These are phyloP conservation scores for Branchinecta lindahli DNA, from an alignment of 1,140 invertebrate genomes.

Conservation along the genomic window DNA sequence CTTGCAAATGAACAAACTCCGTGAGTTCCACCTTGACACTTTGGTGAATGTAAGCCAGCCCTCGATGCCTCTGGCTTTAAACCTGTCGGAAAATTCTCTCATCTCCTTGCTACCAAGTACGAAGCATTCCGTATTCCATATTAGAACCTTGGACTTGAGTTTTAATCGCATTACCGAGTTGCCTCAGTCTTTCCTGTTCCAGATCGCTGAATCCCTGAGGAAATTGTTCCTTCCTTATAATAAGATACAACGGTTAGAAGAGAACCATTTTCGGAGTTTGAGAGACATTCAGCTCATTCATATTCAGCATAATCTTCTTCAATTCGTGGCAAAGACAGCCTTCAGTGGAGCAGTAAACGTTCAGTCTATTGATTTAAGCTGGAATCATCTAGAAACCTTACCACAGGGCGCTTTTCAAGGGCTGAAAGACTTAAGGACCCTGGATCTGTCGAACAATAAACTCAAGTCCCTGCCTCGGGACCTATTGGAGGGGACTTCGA, in stretches of 20 bases:
- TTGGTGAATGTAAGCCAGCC: conserved; percentile 47
- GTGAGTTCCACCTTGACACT: conserved; percentile 44
- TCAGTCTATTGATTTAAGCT: conserved; percentile 59
- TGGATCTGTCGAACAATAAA: conserved; percentile 58
- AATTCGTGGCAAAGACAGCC: conserved; percentile 47
- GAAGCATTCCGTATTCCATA: conserved; percentile 32
- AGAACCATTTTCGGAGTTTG: conserved; percentile 47
- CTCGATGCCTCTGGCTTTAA: conserved; percentile 43
- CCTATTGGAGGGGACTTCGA: conserved; percentile 54
- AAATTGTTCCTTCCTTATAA: conserved; percentile 57
- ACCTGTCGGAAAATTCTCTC: conserved; percentile 47
- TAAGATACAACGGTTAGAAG: conserved; percentile 47
- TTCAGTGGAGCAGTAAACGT: conserved; percentile 45
- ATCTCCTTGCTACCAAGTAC: conserved; percentile 42
- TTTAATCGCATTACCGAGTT: conserved; percentile 47
- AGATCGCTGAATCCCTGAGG: conserved; percentile 39
- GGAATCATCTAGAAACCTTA: conserved; percentile 56
- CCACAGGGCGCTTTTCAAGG: conserved; percentile 67
- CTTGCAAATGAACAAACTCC: conserved; percentile 51
- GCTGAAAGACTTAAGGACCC: conserved; percentile 50
- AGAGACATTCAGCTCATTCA: conserved; percentile 49
- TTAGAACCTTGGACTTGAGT: conserved; percentile 52
- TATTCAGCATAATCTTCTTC: conserved; percentile 54
- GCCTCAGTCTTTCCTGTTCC: conserved; percentile 42
- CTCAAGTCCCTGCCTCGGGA: conserved; percentile 57